These are phyloP conservation scores for Spodoptera littoralis DNA, from an alignment of 2,888 invertebrate species.

Conservation along the genomic window DNA sequence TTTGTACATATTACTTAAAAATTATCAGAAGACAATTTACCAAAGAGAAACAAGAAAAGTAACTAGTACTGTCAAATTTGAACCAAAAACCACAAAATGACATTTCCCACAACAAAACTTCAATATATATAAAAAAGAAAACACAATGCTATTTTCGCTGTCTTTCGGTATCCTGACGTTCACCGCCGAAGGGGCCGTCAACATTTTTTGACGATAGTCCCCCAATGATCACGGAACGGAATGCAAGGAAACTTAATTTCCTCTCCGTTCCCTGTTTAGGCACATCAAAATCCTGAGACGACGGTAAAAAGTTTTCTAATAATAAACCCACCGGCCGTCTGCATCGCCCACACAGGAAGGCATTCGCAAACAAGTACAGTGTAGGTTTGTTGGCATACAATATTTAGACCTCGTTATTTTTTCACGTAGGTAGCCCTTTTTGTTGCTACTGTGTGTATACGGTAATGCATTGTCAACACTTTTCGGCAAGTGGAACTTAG, in stretches of 20 bases:
- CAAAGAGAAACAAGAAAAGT: too few species aligned
- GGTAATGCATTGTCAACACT: slow-evolving; percentile 59
- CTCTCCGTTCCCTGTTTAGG: slow-evolving; percentile 59
- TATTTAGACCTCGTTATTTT: slow-evolving; percentile 71
- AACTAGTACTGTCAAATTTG: neutral
- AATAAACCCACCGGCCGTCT: slow-evolving; percentile 58
- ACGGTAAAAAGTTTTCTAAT: slow-evolving; percentile 74
- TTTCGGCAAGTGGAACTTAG: slow-evolving; percentile 45
- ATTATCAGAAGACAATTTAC: too few species aligned
- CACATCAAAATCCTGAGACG: slow-evolving; percentile 62
- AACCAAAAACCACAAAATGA: neutral
- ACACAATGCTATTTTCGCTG: too few species aligned
- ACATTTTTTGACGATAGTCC: slow-evolving; percentile 62
- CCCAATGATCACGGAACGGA: slow-evolving; percentile 69
- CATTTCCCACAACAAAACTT: neutral
- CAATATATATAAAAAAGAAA: too few species aligned
- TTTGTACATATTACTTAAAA: too few species aligned
- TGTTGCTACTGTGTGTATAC: slow-evolving; percentile 30
- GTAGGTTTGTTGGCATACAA: slow-evolving; percentile 60
- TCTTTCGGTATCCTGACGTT: slow-evolving; percentile 30
- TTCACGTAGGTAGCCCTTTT: slow-evolving; percentile 47
- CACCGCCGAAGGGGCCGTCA: slow-evolving; percentile 56
- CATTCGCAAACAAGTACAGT: slow-evolving; percentile 54
- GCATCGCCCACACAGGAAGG: slow-evolving; percentile 50
- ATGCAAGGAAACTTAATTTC: slow-evolving; percentile 79